Base-by-base conservation (phyloP, 2,113 vertebrate genomes). In the Amblyornis subalaris region DNA sequence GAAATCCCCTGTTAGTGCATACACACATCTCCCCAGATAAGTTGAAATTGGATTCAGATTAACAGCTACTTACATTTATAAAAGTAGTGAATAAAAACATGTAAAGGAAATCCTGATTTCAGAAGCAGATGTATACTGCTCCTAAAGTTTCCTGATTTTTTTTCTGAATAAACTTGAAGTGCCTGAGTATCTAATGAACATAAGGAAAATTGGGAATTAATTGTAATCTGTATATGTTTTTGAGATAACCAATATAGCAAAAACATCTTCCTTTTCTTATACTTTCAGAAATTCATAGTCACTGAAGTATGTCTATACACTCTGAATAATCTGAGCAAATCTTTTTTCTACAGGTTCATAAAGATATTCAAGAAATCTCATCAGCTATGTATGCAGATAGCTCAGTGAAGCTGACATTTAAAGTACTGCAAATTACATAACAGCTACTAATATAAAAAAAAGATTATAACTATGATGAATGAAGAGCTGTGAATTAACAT, bases 401-500 rank as follows among this genome's bases (percentile, higher is more conserved):
- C 47, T 86, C 65, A 80, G 20, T 31, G 66, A 89, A 75, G 31
- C 29, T 94, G 93, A 66, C 91, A 87, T 94, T 96, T 90, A 89
- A 92, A 84, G 40, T 50, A 53, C 35, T 38, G 73, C 35, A 93
- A 92, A 88, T 89, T 92, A 24, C 44, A 14, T 81, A 89, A 89
- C 48, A 84, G 48, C 23, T 75, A 72, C 23, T 89, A 90, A 87
- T 42, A 40, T 23, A 44, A 60, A 79, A 88, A 88, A 66, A 71
- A 9, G 2, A 67, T 90, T 76, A 74, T 77, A 89, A 74, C 64
- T 72, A 55, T 36, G 47, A 69, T 82, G 73, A 92, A 90, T 64
- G 84, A 91, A 89, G 53, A 91, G 25, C 58, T 62, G 53, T 69
- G 80, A 94, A 91, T 91, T 95, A 95, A 91, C 93, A 90, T 96